Percentiles rank a stretch among this genome's conserved stretches.
Conservation (phyloP, 2,888 invertebrate species). For the Limnephilus marmoratus region DNA sequence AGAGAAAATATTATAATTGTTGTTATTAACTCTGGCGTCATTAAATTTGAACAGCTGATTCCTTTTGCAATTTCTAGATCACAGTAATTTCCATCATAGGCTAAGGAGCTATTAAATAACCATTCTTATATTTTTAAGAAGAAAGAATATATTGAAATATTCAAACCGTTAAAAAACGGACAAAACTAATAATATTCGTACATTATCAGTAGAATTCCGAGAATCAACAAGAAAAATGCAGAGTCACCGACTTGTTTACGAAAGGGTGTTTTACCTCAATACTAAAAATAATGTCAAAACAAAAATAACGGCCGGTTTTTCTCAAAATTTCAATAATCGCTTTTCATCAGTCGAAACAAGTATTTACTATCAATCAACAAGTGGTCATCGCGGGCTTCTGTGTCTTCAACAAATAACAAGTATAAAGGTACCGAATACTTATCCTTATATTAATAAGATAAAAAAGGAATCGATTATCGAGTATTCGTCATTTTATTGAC, state of each 20-base stretch:
- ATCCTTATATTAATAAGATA: not conserved
- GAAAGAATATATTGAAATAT: not conserved
- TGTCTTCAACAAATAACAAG: not conserved
- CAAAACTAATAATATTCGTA: not conserved
- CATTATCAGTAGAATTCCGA: not conserved
- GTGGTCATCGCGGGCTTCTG: not conserved
- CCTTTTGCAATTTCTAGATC: not conserved
- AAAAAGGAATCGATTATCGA: not conserved
- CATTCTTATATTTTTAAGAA: not conserved
- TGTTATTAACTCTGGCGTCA: not conserved
- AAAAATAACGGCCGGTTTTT: not conserved
- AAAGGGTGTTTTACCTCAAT: not conserved
- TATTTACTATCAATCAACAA: not conserved
- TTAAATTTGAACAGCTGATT: not conserved
- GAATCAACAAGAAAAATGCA: not conserved
- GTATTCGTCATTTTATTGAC: conserved; percentile 2
- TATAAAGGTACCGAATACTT: not conserved
- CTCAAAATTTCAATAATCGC: not conserved
- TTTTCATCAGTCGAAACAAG: not conserved
- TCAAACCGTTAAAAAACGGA: not conserved
- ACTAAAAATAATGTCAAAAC: not conserved
- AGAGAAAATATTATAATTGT: not conserved
- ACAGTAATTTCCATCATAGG: not conserved
- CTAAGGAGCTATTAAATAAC: not conserved
- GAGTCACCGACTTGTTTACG: not conserved